Conservation (phyloP, 2,888 invertebrate genomes). For the Ametastegia equiseti region DNA sequence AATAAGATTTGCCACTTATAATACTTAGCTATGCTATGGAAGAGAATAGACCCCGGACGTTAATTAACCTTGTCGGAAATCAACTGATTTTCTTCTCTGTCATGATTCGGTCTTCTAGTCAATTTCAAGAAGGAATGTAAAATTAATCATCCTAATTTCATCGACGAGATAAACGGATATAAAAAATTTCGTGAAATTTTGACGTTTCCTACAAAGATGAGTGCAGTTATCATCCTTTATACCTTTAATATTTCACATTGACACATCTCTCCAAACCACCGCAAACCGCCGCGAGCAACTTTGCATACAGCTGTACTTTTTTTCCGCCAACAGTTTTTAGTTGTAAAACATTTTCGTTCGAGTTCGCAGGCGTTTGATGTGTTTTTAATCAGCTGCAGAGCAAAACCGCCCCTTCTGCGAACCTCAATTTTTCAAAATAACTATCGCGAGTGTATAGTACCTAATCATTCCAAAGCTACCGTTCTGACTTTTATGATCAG, state of each 20-base stretch:
- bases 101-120: too few relatives aligned
- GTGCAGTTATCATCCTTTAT: neutral
- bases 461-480: neutral
- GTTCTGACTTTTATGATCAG: neutral
- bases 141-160: too few relatives aligned
- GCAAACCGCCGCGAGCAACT: neutral
- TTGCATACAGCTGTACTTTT: neutral
- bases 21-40: neutral
- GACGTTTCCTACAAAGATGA: neutral
- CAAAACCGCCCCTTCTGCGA: neutral
- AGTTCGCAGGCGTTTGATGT: slow-evolving; percentile 27
- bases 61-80: neutral
- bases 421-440: neutral
- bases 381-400: slow-evolving; percentile 13
- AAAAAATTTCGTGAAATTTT: neutral
- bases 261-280: neutral
- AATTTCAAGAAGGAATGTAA: too few relatives aligned
- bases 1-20: neutral
- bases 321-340: neutral
- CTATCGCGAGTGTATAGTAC: neutral
- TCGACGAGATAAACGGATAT: neutral
- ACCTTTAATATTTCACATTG: slow-evolving; percentile 2
- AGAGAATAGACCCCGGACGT: neutral
- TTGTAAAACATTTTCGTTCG: neutral
- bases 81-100: neutral